Evolutionary conservation across 2,888 invertebrate species (phyloP), one percentile per base, ranked within the genome.

Genomic region (Palloptera scutellata): DNA sequence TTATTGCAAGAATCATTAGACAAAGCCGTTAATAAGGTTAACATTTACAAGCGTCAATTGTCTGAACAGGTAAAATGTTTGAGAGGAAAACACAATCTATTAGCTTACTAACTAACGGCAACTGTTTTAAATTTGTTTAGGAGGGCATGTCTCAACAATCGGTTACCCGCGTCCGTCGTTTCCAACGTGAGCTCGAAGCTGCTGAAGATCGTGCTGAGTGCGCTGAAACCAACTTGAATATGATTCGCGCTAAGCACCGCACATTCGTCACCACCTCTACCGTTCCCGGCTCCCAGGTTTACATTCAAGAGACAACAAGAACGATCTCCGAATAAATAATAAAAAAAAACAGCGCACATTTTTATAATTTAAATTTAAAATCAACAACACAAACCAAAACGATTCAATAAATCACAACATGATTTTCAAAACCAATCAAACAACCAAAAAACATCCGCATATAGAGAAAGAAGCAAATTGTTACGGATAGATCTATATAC

Each of bases 191-290:
- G 87, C 87, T 98, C 85, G 97, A 98, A 86, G 97, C 97, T 64
- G 97, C 97, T 76, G 97, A 98, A 86, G 97, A 97, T 86, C 94
- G 97, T 79, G 97, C 97, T 79, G 97, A 97, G 81, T 90, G 90
- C 78, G 97, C 97, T 78, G 97, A 97, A 88, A 94, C 93, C 89
- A 96, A 94, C 87, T 89, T 97, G 85, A 92, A 93, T 79, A 89
- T 97, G 86, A 96, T 97, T 88, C 93, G 97, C 82, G 96, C 97
- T 88, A 97, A 98, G 89, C 97, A 97, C 89, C 96, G 97, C 88
- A 95, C 96, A 86, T 96, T 96, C 87, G 96, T 96, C 83, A 96
- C 96, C 88, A 95, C 95, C 86, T 94, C 93, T 86, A 91, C 93
- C 79, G 93, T 95, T 81, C 95, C 95, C 86, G 95, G 95, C 81